phyloP scores from a whole-genome alignment of 2,797 vertebrate genomes.

The Phaenicophaeus curvirostris region DNA sequence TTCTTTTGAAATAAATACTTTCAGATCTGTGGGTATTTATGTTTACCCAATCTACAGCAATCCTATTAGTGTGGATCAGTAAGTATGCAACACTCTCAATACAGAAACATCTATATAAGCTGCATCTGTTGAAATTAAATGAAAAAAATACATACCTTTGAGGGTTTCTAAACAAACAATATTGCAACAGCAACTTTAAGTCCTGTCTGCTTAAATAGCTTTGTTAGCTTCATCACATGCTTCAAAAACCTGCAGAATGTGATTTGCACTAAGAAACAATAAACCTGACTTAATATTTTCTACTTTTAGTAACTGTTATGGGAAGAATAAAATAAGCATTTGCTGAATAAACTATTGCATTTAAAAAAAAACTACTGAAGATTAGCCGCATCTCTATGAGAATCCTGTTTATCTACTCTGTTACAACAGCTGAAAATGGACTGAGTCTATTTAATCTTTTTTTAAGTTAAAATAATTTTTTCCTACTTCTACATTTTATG shows the following conservation, averaged over 20 bases:
- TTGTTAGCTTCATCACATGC: conserved; percentile 71
- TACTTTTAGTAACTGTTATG: not conserved
- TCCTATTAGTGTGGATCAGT: not conserved
- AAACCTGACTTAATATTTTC: not conserved
- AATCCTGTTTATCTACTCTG: not conserved
- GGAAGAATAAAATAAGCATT: not conserved
- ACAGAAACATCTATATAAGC: not conserved
- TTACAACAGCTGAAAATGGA: not conserved
- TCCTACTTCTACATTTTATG: not conserved
- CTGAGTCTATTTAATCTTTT: not conserved
- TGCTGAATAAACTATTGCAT: not conserved
- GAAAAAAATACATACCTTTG: conserved; percentile 69
- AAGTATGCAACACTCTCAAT: not conserved
- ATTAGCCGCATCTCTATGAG: not conserved
- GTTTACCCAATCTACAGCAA: not conserved
- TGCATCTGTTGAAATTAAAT: not conserved
- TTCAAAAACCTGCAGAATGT: conserved; percentile 72
- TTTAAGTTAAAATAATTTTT: not conserved
- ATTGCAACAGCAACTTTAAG: conserved; percentile 74
- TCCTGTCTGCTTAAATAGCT: conserved; percentile 77
- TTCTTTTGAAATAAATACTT: not conserved
- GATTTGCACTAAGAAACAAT: not conserved
- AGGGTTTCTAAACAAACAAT: conserved; percentile 80
- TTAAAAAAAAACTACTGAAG: not conserved
- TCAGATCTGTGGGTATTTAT: not conserved